Percentiles rank a stretch among this genome's conserved stretches.
Conservation (phyloP, 2,113 vertebrate genomes). For the Octodon degus region DNA sequence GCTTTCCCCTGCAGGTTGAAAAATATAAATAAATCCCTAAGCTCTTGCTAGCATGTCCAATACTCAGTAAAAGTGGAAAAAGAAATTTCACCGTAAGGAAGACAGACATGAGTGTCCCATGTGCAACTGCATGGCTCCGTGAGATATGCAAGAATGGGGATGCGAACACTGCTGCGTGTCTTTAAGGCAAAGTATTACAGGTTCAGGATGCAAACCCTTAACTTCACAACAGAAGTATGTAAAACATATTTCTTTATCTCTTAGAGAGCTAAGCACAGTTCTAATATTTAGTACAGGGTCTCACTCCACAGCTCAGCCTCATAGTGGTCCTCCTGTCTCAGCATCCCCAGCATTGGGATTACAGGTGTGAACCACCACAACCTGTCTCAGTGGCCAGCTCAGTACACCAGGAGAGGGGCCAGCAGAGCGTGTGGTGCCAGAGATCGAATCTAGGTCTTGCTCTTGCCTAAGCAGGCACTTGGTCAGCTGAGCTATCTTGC, state of each 20-base stretch:
- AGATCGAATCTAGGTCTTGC: too few relatives aligned
- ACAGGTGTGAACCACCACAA: too few relatives aligned
- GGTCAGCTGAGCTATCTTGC: too few relatives aligned
- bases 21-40: constrained; percentile 55
- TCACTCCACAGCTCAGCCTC: too few relatives aligned
- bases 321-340: too few relatives aligned
- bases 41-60: neutral
- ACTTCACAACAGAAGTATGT: neutral
- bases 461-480: too few relatives aligned
- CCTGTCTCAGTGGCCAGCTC: too few relatives aligned
- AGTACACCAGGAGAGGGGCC: too few relatives aligned
- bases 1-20: constrained; percentile 8
- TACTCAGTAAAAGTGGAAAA: neutral
- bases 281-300: too few relatives aligned
- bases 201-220: constrained; percentile 53
- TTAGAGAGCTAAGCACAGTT: constrained; percentile 35
- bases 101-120: neutral
- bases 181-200: constrained; percentile 57
- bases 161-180: neutral
- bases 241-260: constrained; percentile 11
- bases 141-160: neutral
- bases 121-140: neutral
- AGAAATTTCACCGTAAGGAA: neutral
- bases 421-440: too few relatives aligned
- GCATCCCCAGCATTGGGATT: too few relatives aligned